Conservation (phyloP, 2,797 vertebrate species). For the Cryptoprocta ferox region DNA sequence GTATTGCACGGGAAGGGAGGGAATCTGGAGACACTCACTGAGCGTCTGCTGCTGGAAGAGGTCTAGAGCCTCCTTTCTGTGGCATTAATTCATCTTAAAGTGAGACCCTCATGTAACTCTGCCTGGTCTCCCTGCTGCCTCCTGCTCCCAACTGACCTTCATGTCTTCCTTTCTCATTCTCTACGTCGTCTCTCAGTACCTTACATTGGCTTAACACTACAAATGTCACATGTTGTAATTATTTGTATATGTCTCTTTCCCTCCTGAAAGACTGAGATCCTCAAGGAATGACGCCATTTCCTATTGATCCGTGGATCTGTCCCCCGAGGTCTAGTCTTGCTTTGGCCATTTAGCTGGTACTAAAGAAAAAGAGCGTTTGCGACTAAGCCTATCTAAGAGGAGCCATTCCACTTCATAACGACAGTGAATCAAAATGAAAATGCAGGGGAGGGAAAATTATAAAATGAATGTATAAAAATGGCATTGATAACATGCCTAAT, state of each 20-base stretch:
- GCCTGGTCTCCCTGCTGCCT: not conserved
- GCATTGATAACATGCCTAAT: not conserved
- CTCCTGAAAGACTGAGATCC: not conserved
- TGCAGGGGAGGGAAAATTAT: not conserved
- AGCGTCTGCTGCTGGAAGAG: not conserved
- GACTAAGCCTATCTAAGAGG: not conserved
- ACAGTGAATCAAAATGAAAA: not conserved
- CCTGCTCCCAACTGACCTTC: accelerated
- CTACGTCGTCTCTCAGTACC: not conserved
- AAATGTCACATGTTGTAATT: not conserved
- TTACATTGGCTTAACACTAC: not conserved
- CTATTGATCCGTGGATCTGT: not conserved
- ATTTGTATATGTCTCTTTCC: not conserved
- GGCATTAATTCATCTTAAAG: not conserved
- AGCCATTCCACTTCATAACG: not conserved
- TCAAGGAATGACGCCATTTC: not conserved
- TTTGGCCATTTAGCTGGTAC: not conserved
- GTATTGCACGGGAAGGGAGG: not conserved
- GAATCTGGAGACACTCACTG: not conserved
- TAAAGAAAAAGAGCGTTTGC: not conserved
- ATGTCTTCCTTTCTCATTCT: not conserved
- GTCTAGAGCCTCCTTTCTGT: not conserved
- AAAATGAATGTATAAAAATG: slow-evolving; percentile 4
- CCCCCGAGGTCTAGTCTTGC: not conserved
- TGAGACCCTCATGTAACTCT: not conserved